Percentiles rank a stretch among this genome's conserved stretches.
Conservation (phyloP, 2,797 vertebrate species). For the Molothrus aeneus region DNA sequence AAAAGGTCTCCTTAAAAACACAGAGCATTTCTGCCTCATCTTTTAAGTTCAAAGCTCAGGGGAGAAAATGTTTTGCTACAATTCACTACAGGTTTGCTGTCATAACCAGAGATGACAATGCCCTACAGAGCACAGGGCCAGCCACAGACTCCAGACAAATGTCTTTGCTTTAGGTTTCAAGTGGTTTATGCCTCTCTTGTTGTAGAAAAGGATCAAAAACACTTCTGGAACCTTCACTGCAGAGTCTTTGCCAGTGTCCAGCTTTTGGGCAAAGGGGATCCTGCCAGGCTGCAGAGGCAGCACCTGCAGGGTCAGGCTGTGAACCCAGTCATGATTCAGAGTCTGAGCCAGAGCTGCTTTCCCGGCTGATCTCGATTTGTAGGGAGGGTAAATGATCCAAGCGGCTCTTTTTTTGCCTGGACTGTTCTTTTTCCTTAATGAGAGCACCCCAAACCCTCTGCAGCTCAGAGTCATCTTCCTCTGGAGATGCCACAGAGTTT, state of each 20-base stretch:
- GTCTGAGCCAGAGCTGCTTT: conserved; percentile 92
- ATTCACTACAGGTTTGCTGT: conserved; percentile 58
- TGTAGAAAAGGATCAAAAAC: conserved; percentile 43
- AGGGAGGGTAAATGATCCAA: conserved; percentile 95
- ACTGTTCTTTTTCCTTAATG: conserved; percentile 94
- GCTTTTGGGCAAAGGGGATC: conserved; percentile 16
- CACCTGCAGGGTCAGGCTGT: background rate
- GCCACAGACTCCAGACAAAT: conserved; percentile 34
- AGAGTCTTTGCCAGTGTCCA: conserved; percentile 61
- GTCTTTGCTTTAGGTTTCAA: conserved; percentile 50
- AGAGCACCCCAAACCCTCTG: conserved; percentile 95
- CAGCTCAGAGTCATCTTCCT: conserved; percentile 92
- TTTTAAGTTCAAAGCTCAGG: conserved; percentile 66
- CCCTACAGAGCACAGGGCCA: conserved; percentile 45
- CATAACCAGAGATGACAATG: conserved; percentile 47
- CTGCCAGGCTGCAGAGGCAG: conserved; percentile 52
- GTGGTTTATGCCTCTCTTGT: conserved; percentile 1
- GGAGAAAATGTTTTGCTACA: conserved; percentile 54
- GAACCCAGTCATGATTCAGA: conserved; percentile 86
- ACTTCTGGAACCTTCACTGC: conserved; percentile 36
- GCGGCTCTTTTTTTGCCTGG: conserved; percentile 93
- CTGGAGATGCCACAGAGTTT: conserved; percentile 69
- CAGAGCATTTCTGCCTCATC: conserved; percentile 47
- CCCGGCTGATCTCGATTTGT: conserved; percentile 97
- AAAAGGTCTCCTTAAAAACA: conserved; percentile 54